phyloP scores from a whole-genome alignment of 2,888 invertebrate species.

The Erannis defoliaria region DNA sequence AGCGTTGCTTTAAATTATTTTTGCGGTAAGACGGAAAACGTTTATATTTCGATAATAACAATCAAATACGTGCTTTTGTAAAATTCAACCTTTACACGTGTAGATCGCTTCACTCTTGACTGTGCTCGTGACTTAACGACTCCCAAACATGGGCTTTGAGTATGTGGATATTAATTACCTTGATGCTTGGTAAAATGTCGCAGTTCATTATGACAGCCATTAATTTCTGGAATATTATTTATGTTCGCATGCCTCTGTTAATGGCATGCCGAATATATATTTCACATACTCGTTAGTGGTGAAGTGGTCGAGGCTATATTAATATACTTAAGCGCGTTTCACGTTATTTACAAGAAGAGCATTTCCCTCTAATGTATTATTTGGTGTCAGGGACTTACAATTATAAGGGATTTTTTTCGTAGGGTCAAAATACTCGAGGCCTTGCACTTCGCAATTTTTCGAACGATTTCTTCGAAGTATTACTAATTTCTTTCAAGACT shows the following conservation, averaged over 20 bases:
- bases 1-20: too few relatives aligned
- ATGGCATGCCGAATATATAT: constrained; percentile 14
- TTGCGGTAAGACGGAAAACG: too few relatives aligned
- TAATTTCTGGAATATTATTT: constrained; percentile 21
- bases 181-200: constrained; percentile 23
- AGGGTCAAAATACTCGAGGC: too few relatives aligned
- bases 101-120: constrained; percentile 7
- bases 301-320: neutral
- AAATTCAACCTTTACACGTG: neutral
- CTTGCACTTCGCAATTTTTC: too few relatives aligned
- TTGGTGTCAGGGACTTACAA: too few relatives aligned
- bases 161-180: constrained; percentile 18
- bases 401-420: too few relatives aligned
- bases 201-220: constrained; percentile 20
- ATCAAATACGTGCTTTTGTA: neutral
- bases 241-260: constrained; percentile 17
- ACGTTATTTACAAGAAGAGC: neutral
- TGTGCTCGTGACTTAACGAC: constrained; percentile 2
- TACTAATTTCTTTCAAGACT: too few relatives aligned
- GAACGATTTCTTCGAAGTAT: too few relatives aligned
- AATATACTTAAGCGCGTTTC: neutral
- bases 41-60: too few relatives aligned
- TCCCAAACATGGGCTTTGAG: constrained; percentile 14
- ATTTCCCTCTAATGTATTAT: too few relatives aligned
- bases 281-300: constrained; percentile 21